Evolutionary conservation across 2,113 vertebrate species (phyloP).

Genomic region (Paramisgurnus dabryanus): DNA sequence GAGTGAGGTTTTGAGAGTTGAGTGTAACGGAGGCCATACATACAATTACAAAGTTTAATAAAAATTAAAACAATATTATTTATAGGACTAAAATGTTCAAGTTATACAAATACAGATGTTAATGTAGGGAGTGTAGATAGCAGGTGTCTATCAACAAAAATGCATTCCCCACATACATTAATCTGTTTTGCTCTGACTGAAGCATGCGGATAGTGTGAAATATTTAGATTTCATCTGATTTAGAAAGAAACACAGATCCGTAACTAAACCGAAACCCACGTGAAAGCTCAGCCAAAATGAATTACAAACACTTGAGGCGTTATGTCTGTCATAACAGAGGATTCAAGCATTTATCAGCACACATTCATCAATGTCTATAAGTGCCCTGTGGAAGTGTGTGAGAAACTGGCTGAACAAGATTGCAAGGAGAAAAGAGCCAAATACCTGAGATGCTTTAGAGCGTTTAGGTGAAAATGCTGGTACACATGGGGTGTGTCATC

Average conservation of each 20-base stretch:
- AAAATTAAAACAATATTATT: no score
- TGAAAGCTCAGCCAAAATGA: neutral
- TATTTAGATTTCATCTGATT: neutral
- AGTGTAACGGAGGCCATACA: no score
- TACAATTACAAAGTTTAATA: no score
- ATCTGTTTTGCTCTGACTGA: neutral
- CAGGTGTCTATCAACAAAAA: neutral
- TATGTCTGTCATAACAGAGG: conserved; percentile 4
- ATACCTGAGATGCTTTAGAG: conserved; percentile 14
- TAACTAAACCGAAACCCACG: neutral
- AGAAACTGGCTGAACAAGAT: conserved; percentile 46
- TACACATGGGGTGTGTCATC: neutral
- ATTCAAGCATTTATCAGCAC: conserved; percentile 8
- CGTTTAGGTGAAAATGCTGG: neutral
- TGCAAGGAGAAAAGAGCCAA: neutral
- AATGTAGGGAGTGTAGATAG: no score
- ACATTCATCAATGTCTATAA: neutral
- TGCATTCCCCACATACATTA: no score
- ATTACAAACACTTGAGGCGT: neutral
- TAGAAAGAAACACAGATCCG: neutral
- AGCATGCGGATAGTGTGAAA: neutral
- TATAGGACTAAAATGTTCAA: no score
- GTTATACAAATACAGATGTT: no score
- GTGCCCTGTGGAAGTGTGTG: conserved; percentile 6
- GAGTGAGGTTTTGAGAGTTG: no score